phyloP scores from a whole-genome alignment of 2,888 invertebrate genomes.

The Nomada flava region DNA sequence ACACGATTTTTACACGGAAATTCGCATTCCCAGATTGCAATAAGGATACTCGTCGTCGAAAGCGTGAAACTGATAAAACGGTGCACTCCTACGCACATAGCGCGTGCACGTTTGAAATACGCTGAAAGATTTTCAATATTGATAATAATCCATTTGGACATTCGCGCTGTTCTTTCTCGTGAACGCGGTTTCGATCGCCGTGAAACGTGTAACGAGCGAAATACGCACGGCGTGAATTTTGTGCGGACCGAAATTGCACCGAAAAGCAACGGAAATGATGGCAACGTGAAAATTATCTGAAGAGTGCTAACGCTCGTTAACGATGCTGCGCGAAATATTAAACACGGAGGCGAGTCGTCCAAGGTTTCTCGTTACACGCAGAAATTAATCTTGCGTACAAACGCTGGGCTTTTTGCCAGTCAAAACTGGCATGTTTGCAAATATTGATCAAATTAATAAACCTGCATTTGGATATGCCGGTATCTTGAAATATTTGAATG shows the following conservation, averaged over 20 bases:
- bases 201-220: constrained; percentile 8
- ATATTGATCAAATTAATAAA: no score
- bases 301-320: constrained; percentile 29
- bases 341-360: neutral
- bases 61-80: neutral
- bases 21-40: neutral
- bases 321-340: constrained; percentile 16
- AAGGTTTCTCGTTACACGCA: constrained; percentile 4
- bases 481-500: no score
- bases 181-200: neutral
- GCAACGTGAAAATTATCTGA: constrained; percentile 19
- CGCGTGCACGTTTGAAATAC: neutral
- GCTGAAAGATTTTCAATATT: constrained; percentile 4
- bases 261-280: constrained; percentile 2
- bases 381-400: constrained; percentile 5
- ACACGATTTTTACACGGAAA: neutral
- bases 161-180: neutral
- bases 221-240: constrained; percentile 17
- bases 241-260: neutral
- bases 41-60: neutral
- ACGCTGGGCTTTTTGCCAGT: neutral
- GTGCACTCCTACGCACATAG: neutral
- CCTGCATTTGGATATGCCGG: no score
- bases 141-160: neutral
- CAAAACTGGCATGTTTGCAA: no score